Base-by-base conservation (phyloP, 2,113 vertebrate species). In the Corvus cornix region DNA sequence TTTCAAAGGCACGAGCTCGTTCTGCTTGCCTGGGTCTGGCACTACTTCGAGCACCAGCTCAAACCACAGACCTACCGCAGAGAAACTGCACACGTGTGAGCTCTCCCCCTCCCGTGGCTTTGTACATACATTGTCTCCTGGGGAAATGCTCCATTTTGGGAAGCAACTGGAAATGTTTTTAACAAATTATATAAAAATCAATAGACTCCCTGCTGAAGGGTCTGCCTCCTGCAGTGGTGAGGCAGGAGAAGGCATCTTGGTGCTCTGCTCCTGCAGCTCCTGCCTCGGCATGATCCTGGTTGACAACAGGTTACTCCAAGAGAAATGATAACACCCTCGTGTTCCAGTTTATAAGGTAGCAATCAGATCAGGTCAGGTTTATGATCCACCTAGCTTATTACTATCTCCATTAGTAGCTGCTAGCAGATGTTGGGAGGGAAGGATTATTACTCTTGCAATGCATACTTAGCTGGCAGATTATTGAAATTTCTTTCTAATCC, bases 301-400 rank as follows among this genome's bases (percentile, higher is more conserved):
- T 62, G 59, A 62, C 10, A 12, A 59, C 55, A 43, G 63, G 87
- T 70, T 87, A 75, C 56, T 64, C 77, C 2, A 0, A 62, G 53
- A 94, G 75, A 52, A 79, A 51, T 16, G 10, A n/a, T 56, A 81
- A 81, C 69, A 68, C 59, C 78, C 58, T 81, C 4, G 0, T 94
- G 87, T 82, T 92, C 89, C 70, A 87, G 89, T 94, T 93, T 93
- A 24, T 81, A 86, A 89, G 87, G 92, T 64, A 68, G 75, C 75
- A 83, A 88, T 89, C 75, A 70, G 93, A 91, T 93, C 87, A 60
- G 90, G 96, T 88, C 90, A 91, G 87, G 85, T 93, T 95, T 97
- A 90, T 89, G 94, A 92, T 87, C 95, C 94, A 87, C 97, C 93
- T 96, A 87, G 95, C 93, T 92, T 95, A 95, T 97, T 97, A 88